Evolutionary conservation across 2,797 vertebrate species (phyloP).

Genomic region (Sciurus vulgaris): DNA sequence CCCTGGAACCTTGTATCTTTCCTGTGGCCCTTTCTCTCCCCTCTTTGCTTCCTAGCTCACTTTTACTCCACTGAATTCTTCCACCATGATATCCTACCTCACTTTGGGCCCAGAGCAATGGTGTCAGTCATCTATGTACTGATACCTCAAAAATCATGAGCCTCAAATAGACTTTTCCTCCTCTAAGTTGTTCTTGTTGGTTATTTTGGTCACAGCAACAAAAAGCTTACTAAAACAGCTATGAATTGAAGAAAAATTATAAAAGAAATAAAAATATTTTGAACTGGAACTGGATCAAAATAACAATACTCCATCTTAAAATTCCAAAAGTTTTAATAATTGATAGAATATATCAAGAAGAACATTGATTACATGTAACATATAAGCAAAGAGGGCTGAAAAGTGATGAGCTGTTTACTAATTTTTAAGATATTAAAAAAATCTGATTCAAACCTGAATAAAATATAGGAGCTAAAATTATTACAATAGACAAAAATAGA

Average conservation of each 20-base stretch:
- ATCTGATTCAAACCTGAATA: not conserved
- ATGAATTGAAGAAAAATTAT: not conserved
- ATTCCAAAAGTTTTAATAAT: not conserved
- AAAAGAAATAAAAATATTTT: constrained; percentile 34
- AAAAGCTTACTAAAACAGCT: no score
- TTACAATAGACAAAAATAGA: not conserved
- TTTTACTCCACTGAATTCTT: no score
- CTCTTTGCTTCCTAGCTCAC: no score
- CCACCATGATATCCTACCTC: no score
- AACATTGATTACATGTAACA: not conserved
- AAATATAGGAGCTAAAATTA: not conserved
- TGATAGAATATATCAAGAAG: not conserved
- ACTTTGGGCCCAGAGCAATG: no score
- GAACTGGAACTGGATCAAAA: not conserved
- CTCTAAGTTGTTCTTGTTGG: no score
- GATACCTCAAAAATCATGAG: no score
- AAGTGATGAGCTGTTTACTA: not conserved
- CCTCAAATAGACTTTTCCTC: no score
- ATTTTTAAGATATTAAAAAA: constrained; percentile 26
- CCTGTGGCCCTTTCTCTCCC: no score
- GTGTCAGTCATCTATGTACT: no score
- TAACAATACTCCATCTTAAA: not conserved
- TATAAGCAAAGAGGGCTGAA: not conserved
- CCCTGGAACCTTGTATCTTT: no score
- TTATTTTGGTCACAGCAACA: no score